Evolutionary conservation across 2,888 invertebrate genomes (phyloP), one percentile per base, ranked within the genome.

Genomic region (Sarcophaga carnaria): DNA sequence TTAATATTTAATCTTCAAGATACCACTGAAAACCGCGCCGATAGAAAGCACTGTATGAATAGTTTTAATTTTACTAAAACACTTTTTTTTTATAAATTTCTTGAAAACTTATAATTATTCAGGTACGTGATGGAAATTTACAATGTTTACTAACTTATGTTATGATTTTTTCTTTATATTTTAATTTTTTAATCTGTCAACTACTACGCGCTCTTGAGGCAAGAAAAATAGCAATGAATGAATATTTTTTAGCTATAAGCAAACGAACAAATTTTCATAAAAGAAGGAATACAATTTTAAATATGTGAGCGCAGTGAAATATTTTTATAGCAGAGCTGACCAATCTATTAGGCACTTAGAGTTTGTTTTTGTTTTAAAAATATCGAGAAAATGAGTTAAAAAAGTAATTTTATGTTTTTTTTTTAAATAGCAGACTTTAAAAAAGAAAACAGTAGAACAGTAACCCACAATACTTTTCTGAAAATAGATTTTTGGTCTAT

Each of bases 41-140:
- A 37, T 27, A 80, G 71, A 79, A 79, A 64, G 37, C 54, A 71
- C 20, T 69, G 22, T 69, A 8, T 17, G 63, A 20, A 66, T 12
- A 59, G 37, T 54, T 54, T 54, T 14, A 17, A 54, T 54, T 54
- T 47, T 69, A 69, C 49, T 37, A 27, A 62, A 22, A 22, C 4
- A 71, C 20, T 69, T 72, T 22, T 54, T 54, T 27, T 54, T 63
- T 59, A 37, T 25, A 49, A 63, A 62, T 79, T 69, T 83, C 4
- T 70, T 75, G 10, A 71, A 69, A 47, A 69, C 27, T 14, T 45
- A 72, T 45, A 66, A 60, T 47, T 74, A 49, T 63, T 63, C 69
- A 22, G 54, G 6, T 85, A 85, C 81, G 78, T 78, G 85, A 78
- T 54, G 27, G 54, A 49, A 82, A 70, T 82, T 78, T 59, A 62